Conservation (phyloP, 1,140 invertebrate species). For the Pogonomyrmex californicus region DNA sequence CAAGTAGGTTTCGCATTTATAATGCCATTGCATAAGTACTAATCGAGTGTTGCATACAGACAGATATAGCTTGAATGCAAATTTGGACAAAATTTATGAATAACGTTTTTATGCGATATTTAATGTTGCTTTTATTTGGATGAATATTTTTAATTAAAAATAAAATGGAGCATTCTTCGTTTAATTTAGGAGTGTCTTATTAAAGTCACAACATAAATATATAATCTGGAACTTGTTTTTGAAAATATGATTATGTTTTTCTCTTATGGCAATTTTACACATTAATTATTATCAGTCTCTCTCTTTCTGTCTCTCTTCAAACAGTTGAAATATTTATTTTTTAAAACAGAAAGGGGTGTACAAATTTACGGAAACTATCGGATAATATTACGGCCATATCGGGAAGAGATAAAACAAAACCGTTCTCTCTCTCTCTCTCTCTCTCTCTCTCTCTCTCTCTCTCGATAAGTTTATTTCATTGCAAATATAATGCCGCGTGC, state of each 20-base stretch:
- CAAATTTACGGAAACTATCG: conserved; percentile 3
- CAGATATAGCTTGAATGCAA: conserved; percentile 6
- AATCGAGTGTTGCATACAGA: conserved; percentile 28
- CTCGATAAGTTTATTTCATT: conserved; percentile 26
- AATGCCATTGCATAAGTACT: not conserved
- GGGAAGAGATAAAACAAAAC: conserved; percentile 29
- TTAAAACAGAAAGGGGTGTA: not conserved
- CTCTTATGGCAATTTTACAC: not conserved
- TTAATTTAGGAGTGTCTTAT: not conserved
- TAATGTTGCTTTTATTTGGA: not conserved
- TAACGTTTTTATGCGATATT: not conserved
- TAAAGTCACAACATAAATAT: not conserved
- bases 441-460: not conserved
- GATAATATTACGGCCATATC: not conserved
- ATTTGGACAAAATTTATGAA: conserved; percentile 40
- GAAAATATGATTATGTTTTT: not conserved
- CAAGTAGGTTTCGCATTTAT: conserved; percentile 25
- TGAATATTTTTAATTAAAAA: not conserved
- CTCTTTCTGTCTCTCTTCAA: not conserved
- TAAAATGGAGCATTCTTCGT: not conserved
- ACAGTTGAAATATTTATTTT: not conserved
- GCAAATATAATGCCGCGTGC: not conserved
- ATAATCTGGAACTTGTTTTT: not conserved
- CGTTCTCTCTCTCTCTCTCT: not conserved
- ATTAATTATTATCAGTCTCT: not conserved